Evolutionary conservation across 2,113 vertebrate species (phyloP), one percentile per base, ranked within the genome.

Genomic region (Casuarius casuarius): DNA sequence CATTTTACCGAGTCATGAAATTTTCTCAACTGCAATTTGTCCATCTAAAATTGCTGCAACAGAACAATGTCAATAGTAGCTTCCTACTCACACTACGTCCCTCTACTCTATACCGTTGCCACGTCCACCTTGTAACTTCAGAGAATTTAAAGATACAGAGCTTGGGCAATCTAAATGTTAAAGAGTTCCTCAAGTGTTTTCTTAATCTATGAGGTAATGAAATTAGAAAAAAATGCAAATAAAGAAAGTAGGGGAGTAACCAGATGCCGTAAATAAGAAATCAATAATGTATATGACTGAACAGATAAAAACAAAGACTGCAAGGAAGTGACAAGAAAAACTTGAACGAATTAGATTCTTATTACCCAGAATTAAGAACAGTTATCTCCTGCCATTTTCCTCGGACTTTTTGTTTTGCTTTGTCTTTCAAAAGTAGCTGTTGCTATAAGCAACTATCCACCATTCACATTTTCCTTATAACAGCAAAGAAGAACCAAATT

Each of bases 1-100:
- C 99, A 99, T 99, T 99, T 99, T 99, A 99, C 99, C 98, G 98
- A 99, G 99, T 99, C 99, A 99, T 99, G 99, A 99, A 99, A 99
- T 99, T 99, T 99, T 98, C 98, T 98, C 98, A 98, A 98, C 98
- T 98, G 98, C 98, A 98, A 98, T 98, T 98, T 98, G 98, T 98
- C 98, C 98, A 97, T 98, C 98, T 98, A 98, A 98, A 98, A 98
- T 98, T 98, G 98, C 98, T 98, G 98, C 94, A 98, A 98, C 97
- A 96, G 98, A 98, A 95, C 97, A 98, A 98, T 98, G 99, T 99
- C 98, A 98, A 98, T 98, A 98, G 98, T 98, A 97, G 97, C 98
- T 98, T 98, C 98, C 98, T 98, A 98, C 98, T 98, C 96, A 46
- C 51, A 86, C 84, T 65, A 83, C 92, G 86, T 95, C 91, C 95